Evolutionary conservation across 2,113 vertebrate species (phyloP).

Genomic region (Nycticryphes semicollaris): DNA sequence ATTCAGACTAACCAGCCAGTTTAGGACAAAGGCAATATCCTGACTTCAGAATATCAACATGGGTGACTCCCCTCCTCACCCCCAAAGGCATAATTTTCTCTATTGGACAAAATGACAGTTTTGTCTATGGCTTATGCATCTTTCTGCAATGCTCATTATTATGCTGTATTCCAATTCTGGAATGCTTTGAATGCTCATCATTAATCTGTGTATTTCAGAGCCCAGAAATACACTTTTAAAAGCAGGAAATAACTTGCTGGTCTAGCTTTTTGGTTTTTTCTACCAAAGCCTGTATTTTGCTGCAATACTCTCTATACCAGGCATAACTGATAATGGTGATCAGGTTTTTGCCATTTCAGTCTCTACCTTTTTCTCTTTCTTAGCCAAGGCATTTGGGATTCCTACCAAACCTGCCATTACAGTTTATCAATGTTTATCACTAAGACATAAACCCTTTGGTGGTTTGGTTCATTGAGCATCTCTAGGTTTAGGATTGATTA

Average conservation of each 20-base stretch:
- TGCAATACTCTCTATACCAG: background rate
- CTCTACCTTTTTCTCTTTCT: background rate
- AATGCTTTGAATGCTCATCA: background rate
- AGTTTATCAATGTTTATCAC: background rate
- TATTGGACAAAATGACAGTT: background rate
- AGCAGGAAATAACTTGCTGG: background rate
- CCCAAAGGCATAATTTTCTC: background rate
- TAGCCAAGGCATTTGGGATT: background rate
- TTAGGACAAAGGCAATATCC: background rate
- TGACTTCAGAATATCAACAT: background rate
- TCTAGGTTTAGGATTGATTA: background rate
- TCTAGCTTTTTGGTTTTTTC: background rate
- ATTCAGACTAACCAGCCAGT: background rate
- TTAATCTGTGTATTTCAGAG: background rate
- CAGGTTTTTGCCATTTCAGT: background rate
- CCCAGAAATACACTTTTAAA: background rate
- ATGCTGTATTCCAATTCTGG: too few relatives aligned
- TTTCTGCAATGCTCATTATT: background rate
- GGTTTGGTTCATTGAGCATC: background rate
- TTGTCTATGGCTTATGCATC: background rate
- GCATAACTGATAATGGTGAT: background rate
- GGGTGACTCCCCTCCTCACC: rapidly evolving
- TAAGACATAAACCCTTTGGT: background rate
- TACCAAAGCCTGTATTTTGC: background rate
- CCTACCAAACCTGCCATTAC: background rate